Percentiles rank a stretch among this genome's conserved stretches.
phyloP scores from a whole-genome alignment of 2,113 vertebrate species.

The Cercopithecus mona region DNA sequence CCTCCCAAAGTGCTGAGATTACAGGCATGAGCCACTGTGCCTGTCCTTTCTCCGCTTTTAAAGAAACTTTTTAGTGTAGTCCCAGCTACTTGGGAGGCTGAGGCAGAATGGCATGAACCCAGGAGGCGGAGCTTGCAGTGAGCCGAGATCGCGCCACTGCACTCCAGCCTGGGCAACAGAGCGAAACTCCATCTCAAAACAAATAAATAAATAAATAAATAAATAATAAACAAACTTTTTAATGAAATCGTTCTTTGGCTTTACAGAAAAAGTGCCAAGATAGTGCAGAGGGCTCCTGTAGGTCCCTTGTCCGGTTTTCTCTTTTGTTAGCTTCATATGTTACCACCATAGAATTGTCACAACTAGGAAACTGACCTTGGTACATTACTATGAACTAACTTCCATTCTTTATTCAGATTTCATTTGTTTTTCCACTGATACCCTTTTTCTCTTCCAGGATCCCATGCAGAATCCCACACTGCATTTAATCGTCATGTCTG shows the following conservation, averaged over 20 bases:
- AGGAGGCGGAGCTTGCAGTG: too few relatives aligned
- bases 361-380: not conserved
- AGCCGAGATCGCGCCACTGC: too few relatives aligned
- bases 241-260: not conserved
- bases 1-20: too few relatives aligned
- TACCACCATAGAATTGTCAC: accelerated
- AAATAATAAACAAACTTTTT: not conserved
- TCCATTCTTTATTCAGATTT: not conserved
- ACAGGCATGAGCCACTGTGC: too few relatives aligned
- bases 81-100: too few relatives aligned
- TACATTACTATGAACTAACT: accelerated
- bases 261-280: not conserved
- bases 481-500: accelerated
- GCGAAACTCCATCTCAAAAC: too few relatives aligned
- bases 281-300: accelerated
- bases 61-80: not conserved
- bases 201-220: too few relatives aligned
- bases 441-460: not conserved
- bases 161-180: too few relatives aligned
- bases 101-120: too few relatives aligned
- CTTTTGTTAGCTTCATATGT: accelerated
- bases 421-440: not conserved
- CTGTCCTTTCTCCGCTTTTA: not conserved
- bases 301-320: accelerated
- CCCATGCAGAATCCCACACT: too few relatives aligned